Percentiles rank a stretch among this genome's conserved stretches.
phyloP scores from a whole-genome alignment of 2,888 invertebrate species.

The Cremastinae sp. region DNA sequence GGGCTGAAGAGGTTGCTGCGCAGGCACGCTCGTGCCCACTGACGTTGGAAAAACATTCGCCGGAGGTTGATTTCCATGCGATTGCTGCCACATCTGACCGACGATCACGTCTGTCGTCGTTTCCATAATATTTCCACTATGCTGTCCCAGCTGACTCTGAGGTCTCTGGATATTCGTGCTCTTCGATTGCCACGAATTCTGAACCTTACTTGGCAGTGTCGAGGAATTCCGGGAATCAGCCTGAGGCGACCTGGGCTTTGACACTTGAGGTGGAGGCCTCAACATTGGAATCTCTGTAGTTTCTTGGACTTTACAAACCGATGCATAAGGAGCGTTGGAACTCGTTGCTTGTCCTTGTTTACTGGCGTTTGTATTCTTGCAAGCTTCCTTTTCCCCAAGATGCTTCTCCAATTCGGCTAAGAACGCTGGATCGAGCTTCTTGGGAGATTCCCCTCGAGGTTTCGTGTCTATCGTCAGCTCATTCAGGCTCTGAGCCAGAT shows the following conservation, averaged over 20 bases:
- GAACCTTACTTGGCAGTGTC: constrained; percentile 75
- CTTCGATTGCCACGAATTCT: constrained; percentile 76
- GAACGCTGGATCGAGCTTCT: constrained; percentile 83
- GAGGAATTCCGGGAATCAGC: constrained; percentile 64
- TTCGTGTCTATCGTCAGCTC: constrained; percentile 69
- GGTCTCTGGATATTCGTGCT: constrained; percentile 73
- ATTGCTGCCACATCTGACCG: constrained; percentile 76
- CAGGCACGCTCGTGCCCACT: constrained; percentile 16
- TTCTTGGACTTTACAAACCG: constrained; percentile 67
- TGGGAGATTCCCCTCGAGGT: constrained; percentile 72
- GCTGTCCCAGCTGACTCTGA: constrained; percentile 66
- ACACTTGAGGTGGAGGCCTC: constrained; percentile 80
- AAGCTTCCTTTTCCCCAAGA: constrained; percentile 81
- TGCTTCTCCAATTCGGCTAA: constrained; percentile 86
- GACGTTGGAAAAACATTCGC: constrained; percentile 53
- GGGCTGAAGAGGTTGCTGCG: constrained; percentile 47
- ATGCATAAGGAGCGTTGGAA: constrained; percentile 55
- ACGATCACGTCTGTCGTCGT: constrained; percentile 72
- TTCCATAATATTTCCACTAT: constrained; percentile 62
- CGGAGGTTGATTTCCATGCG: constrained; percentile 63
- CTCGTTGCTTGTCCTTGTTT: constrained; percentile 59
- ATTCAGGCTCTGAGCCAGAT: constrained; percentile 72
- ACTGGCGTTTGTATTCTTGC: constrained; percentile 79
- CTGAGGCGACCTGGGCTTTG: constrained; percentile 74
- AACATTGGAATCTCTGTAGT: constrained; percentile 78